Evolutionary conservation across 2,888 invertebrate species (phyloP).

Genomic region (Ophioninae sp.): DNA sequence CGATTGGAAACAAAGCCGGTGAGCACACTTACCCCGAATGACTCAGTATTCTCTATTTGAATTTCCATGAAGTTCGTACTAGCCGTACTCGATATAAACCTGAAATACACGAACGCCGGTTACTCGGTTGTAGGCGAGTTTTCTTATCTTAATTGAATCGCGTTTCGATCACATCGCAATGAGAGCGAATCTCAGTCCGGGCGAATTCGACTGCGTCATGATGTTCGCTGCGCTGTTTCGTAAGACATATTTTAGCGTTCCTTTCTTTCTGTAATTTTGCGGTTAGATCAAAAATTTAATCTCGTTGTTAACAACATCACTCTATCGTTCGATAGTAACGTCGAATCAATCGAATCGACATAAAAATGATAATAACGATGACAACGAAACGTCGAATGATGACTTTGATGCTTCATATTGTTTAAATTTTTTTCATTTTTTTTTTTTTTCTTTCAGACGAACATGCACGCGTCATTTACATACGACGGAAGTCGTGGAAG

Average conservation of each 20-base stretch:
- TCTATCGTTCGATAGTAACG: not conserved
- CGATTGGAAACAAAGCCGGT: no score
- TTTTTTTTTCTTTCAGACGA: conserved; percentile 77
- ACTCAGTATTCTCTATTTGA: no score
- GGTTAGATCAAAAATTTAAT: not conserved
- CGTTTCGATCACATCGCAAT: conserved; percentile 45
- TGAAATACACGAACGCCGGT: not conserved
- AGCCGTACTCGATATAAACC: no score
- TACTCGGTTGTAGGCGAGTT: not conserved
- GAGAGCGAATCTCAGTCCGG: conserved; percentile 37
- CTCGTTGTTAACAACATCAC: not conserved
- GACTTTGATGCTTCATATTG: no score
- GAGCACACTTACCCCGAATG: no score
- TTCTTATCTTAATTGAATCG: conserved; percentile 64
- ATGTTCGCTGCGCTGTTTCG: conserved; percentile 39
- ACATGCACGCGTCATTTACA: conserved; percentile 82
- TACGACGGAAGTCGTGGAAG: conserved; percentile 81
- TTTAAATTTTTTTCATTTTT: no score
- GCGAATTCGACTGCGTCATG: conserved; percentile 53
- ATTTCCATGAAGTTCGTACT: no score
- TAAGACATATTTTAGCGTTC: conserved; percentile 36
- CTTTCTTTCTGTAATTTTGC: conserved; percentile 7
- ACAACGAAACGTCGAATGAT: not conserved
- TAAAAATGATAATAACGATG: not conserved
- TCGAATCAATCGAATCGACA: not conserved